Evolutionary conservation across 1,140 invertebrate genomes (phyloP).

Genomic region (Formica selysi): DNA sequence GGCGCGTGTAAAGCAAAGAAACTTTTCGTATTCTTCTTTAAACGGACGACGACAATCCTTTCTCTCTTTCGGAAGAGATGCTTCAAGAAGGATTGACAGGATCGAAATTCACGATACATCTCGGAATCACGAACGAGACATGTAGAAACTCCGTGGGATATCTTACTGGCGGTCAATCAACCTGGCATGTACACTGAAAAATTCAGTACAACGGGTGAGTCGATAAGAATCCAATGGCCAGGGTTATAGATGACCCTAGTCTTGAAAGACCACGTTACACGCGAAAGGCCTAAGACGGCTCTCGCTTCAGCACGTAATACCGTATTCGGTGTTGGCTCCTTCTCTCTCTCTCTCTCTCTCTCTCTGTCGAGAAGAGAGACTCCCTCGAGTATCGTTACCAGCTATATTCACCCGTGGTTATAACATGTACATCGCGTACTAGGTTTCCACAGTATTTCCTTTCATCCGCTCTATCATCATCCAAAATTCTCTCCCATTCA

Average conservation of each 20-base stretch:
- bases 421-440: neutral
- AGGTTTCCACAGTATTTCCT: constrained; percentile 5
- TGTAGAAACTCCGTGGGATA: constrained; percentile 8
- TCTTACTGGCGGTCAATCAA: constrained; percentile 67
- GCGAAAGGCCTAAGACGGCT: constrained; percentile 55
- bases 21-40: neutral
- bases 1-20: neutral
- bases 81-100: neutral
- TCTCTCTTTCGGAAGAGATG: neutral
- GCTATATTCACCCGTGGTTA: constrained; percentile 7
- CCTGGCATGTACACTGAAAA: constrained; percentile 70
- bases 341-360: neutral
- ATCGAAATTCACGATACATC: constrained; percentile 31
- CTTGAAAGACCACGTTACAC: constrained; percentile 71
- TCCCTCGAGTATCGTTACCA: constrained; percentile 60
- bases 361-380: neutral
- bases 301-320: constrained; percentile 41
- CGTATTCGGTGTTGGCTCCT: constrained; percentile 29
- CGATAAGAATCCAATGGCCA: constrained; percentile 78
- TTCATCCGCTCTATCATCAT: constrained; percentile 5
- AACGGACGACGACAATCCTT: neutral
- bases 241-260: constrained; percentile 77
- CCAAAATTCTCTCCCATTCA: neutral
- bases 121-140: constrained; percentile 40
- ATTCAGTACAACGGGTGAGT: constrained; percentile 73